phyloP scores from a whole-genome alignment of 2,113 vertebrate species.

The Pseudopodoces humilis region DNA sequence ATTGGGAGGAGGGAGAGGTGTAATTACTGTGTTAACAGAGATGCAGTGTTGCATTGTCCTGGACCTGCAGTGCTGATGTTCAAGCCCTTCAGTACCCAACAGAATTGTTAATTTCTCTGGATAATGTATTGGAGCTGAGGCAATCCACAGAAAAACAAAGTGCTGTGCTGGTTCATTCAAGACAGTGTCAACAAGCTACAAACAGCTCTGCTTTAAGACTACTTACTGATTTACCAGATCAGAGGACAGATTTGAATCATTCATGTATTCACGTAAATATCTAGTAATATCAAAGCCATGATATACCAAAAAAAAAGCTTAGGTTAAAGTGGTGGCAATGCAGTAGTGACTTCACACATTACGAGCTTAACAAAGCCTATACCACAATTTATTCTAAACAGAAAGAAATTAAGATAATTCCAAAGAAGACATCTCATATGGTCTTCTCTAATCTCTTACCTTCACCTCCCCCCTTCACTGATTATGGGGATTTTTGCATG shows the following conservation, averaged over 20 bases:
- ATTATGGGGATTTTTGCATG: neutral
- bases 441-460: neutral
- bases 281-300: neutral
- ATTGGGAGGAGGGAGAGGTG: fast-evolving
- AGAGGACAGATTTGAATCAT: neutral
- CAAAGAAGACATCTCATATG: neutral
- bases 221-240: neutral
- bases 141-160: neutral
- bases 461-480: neutral
- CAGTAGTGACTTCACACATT: neutral
- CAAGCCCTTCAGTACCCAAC: neutral
- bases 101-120: neutral
- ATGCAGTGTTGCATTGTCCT: neutral
- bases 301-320: neutral
- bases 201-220: neutral
- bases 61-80: neutral
- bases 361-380: neutral
- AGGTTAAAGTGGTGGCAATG: neutral
- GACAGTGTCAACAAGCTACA: neutral
- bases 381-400: neutral
- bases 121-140: neutral
- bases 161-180: neutral
- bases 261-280: neutral
- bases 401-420: neutral
- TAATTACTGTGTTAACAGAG: neutral